Conservation (phyloP, 2,113 vertebrate genomes). For the Actinemys pallida region DNA sequence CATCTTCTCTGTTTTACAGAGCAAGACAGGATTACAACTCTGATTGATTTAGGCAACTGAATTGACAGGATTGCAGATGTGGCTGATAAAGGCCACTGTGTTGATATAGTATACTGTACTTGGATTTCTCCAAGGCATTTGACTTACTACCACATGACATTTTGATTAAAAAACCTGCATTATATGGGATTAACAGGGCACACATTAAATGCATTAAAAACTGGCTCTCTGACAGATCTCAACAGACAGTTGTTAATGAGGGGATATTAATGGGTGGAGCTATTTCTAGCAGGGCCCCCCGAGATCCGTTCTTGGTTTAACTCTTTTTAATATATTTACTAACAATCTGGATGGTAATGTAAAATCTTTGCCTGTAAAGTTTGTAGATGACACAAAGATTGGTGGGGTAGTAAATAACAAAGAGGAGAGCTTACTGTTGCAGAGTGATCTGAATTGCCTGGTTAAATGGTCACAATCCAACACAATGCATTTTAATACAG, state of each 20-base stretch:
- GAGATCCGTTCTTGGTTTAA: too few species aligned
- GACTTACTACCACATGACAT: not conserved
- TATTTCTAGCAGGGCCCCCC: too few species aligned
- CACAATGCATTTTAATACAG: too few species aligned
- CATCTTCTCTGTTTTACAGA: not conserved
- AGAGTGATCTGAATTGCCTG: too few species aligned
- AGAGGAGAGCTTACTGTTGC: too few species aligned
- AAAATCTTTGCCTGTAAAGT: too few species aligned
- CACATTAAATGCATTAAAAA: not conserved
- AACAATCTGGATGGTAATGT: too few species aligned
- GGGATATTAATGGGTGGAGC: not conserved
- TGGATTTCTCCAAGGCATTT: not conserved
- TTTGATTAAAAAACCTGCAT: not conserved
- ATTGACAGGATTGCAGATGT: not conserved
- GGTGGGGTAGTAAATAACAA: too few species aligned
- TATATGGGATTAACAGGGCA: not conserved
- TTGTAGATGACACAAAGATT: too few species aligned
- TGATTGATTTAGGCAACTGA: not conserved
- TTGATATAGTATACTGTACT: not conserved
- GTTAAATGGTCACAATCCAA: too few species aligned
- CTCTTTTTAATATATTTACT: too few species aligned
- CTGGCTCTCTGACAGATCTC: not conserved
- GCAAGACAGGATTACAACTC: not conserved
- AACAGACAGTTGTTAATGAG: not conserved
- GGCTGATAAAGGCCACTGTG: not conserved